Evolutionary conservation across 2,888 invertebrate species (phyloP).

Genomic region (Carabus problematicus): DNA sequence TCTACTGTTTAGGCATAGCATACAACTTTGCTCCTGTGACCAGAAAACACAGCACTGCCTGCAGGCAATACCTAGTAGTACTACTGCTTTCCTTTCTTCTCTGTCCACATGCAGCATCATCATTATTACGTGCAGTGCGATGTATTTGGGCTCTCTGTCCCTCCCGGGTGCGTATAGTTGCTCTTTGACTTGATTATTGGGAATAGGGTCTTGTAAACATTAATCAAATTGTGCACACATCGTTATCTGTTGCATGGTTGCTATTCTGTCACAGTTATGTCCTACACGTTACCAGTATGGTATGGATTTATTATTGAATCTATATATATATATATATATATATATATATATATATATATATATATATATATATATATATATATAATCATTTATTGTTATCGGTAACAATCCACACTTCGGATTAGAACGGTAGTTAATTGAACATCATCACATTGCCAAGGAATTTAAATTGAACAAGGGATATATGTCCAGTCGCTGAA

Average conservation of each 20-base stretch:
- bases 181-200: slow-evolving; percentile 36
- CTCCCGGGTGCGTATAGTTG: neutral
- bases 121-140: neutral
- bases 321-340: no score
- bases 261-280: neutral
- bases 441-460: no score
- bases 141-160: neutral
- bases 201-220: slow-evolving; percentile 47
- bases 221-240: slow-evolving; percentile 54
- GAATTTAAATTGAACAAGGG: no score
- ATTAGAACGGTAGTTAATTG: no score
- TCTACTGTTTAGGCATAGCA: slow-evolving; percentile 11
- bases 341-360: no score
- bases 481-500: no score
- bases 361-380: no score
- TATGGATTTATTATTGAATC: no score
- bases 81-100: neutral
- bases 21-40: neutral
- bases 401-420: no score
- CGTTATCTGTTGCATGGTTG: slow-evolving; percentile 49
- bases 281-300: no score
- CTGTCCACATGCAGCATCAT: neutral
- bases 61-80: neutral
- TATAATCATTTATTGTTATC: no score
- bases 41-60: neutral